Evolutionary conservation across 2,888 invertebrate species (phyloP).

Genomic region (Melanostoma mellinum): DNA sequence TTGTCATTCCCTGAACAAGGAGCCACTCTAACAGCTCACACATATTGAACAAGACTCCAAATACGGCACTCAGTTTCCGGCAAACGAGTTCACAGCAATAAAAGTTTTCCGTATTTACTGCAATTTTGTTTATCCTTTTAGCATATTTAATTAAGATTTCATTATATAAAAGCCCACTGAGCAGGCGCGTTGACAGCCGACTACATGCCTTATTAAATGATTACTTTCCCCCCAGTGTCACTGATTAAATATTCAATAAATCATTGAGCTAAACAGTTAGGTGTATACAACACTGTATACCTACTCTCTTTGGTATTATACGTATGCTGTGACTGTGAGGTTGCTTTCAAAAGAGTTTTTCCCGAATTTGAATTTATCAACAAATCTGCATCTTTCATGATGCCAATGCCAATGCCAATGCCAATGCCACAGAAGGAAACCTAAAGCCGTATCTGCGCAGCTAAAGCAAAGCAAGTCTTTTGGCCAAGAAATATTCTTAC

Average conservation of each 20-base stretch:
- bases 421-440: conserved; percentile 15
- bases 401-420: conserved; percentile 34
- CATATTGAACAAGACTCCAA: no score
- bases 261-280: conserved; percentile 68
- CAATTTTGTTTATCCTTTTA: conserved; percentile 28
- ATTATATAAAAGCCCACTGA: conserved; percentile 33
- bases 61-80: conserved; percentile 4
- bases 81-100: conserved; percentile 29
- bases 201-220: conserved; percentile 61
- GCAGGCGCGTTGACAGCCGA: conserved; percentile 57
- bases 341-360: conserved; percentile 25
- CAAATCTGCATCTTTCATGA: conserved; percentile 65
- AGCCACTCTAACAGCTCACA: no score
- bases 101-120: neutral
- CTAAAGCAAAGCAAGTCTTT: conserved; percentile 15
- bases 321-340: conserved; percentile 1
- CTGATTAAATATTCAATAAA: conserved; percentile 72
- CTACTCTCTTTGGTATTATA: no score
- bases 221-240: conserved; percentile 56
- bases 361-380: conserved; percentile 70
- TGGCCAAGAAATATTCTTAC: conserved; percentile 25
- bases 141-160: conserved; percentile 66
- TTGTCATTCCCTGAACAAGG: no score
- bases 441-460: neutral
- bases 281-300: no score